These are phyloP conservation scores for Schizothorax lantsangensis DNA, from an alignment of 2,797 vertebrate genomes.

Conservation along the genomic window DNA sequence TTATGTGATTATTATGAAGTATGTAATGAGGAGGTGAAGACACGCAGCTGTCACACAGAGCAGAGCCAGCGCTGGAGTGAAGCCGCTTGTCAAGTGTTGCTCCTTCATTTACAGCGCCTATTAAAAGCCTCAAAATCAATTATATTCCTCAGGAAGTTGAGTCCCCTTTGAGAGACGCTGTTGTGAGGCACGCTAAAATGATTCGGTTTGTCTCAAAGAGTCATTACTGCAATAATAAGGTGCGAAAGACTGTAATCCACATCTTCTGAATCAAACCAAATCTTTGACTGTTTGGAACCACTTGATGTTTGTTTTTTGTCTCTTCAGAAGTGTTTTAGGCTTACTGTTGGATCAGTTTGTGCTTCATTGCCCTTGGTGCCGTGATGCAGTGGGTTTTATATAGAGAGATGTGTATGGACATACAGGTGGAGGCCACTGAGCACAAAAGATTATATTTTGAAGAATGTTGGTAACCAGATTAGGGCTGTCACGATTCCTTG, in stretches of 20 bases:
- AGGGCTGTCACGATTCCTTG: too few species aligned
- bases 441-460: too few species aligned
- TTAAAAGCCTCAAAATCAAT: conserved; percentile 49
- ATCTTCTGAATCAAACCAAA: conserved; percentile 17
- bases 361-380: background rate
- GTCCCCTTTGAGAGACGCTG: conserved; percentile 14
- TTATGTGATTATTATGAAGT: conserved; percentile 62
- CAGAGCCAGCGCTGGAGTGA: conserved; percentile 51
- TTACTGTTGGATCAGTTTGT: background rate
- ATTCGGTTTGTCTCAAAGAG: conserved; percentile 40
- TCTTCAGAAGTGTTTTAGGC: background rate
- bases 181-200: conserved; percentile 23
- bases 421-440: background rate
- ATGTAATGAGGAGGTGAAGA: conserved; percentile 59
- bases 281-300: conserved; percentile 19
- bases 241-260: conserved; percentile 14
- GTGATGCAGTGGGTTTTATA: background rate
- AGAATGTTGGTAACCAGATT: too few species aligned
- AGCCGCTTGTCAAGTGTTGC: conserved; percentile 42
- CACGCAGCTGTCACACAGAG: conserved; percentile 52
- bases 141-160: conserved; percentile 43
- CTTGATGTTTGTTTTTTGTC: conserved; percentile 18
- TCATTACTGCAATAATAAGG: conserved; percentile 36
- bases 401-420: background rate
- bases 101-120: conserved; percentile 34